Evolutionary conservation across 2,113 vertebrate species (phyloP).

Genomic region (Leptosomus discolor): DNA sequence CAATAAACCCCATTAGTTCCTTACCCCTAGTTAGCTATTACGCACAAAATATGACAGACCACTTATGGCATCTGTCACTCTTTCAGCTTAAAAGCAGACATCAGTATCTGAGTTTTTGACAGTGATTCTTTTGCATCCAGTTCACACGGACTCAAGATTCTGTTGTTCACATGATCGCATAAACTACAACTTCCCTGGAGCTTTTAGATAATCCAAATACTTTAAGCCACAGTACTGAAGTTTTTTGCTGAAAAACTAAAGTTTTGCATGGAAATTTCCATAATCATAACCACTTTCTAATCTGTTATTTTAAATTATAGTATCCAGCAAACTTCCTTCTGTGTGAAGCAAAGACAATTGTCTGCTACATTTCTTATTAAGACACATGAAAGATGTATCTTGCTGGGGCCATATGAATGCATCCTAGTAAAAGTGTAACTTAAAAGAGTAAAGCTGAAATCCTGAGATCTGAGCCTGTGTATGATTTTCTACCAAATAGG

Average conservation of each 20-base stretch:
- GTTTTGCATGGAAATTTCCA: background rate
- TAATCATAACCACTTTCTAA: background rate
- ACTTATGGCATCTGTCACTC: background rate
- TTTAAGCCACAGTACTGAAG: background rate
- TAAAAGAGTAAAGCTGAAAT: background rate
- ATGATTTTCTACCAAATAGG: background rate
- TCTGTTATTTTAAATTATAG: background rate
- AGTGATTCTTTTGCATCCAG: background rate
- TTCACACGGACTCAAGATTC: background rate
- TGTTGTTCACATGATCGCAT: background rate
- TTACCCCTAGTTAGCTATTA: background rate
- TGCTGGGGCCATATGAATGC: background rate
- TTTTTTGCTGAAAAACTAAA: background rate
- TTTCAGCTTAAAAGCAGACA: background rate
- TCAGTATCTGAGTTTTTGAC: background rate
- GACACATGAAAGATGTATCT: background rate
- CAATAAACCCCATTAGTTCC: background rate
- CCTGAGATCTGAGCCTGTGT: background rate
- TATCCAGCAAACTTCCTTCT: background rate
- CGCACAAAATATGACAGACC: background rate
- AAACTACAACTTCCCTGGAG: background rate
- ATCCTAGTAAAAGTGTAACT: background rate
- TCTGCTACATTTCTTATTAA: background rate
- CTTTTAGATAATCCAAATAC: background rate
- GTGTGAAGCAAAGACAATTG: background rate